A percentile compares a stretch with the other conserved stretches of the same genome.
These are phyloP conservation scores for Hippocampus mohnikei DNA, from an alignment of 2,113 vertebrate genomes.

Conservation along the genomic window DNA sequence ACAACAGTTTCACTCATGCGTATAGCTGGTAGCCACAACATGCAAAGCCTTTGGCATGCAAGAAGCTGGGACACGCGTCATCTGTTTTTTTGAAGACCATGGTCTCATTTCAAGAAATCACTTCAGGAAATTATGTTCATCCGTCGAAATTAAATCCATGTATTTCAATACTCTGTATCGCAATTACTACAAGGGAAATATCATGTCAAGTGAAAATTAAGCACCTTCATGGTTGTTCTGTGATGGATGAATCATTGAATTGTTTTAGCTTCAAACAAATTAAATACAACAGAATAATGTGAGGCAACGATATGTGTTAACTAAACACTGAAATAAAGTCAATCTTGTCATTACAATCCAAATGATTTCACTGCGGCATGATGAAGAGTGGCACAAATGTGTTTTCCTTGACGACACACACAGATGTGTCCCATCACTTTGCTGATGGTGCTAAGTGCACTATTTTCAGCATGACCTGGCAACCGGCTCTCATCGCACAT, in stretches of 20 bases:
- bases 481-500: conserved; percentile 19
- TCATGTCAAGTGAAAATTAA: background rate
- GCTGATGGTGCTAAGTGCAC: conserved; percentile 16
- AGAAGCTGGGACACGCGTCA: conserved; percentile 7
- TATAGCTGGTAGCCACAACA: conserved; percentile 30
- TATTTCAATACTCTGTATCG: too few species aligned
- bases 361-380: background rate
- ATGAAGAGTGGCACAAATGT: background rate
- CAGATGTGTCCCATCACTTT: conserved; percentile 12
- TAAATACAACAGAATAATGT: background rate
- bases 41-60: conserved; percentile 41
- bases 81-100: background rate
- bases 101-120: background rate
- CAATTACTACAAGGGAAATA: background rate
- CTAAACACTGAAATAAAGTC: background rate
- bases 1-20: conserved; percentile 39
- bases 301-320: background rate
- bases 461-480: conserved; percentile 40
- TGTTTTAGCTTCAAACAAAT: background rate
- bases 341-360: background rate
- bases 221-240: background rate
- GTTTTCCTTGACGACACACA: conserved; percentile 4
- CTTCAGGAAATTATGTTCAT: background rate
- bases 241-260: background rate
- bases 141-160: background rate